Conservation (phyloP, 2,888 invertebrate species). For the Glaucopsyche alexis region DNA sequence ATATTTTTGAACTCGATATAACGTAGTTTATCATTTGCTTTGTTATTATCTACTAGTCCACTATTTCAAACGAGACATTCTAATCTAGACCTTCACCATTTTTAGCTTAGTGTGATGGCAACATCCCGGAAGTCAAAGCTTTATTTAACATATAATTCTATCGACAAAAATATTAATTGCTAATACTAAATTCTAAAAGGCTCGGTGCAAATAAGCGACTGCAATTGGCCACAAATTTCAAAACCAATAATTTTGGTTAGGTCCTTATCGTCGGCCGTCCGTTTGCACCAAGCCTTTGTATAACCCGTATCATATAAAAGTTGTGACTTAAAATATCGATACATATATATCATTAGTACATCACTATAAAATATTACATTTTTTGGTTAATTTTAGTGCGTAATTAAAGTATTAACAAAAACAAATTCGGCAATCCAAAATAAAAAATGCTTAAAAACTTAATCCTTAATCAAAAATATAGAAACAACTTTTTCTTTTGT, state of each 20-base stretch:
- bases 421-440: not conserved
- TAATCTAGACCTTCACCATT: not conserved
- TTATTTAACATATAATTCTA: not conserved
- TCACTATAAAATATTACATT: not conserved
- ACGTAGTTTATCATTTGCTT: not conserved
- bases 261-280: no score
- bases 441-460: not conserved
- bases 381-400: slow-evolving; percentile 5
- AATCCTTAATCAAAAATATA: not conserved
- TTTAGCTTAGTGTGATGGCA: not conserved
- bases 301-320: no score
- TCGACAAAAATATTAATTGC: not conserved
- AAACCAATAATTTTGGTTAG: no score
- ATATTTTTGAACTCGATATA: not conserved
- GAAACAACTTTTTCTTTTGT: not conserved
- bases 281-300: no score
- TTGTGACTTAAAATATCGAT: not conserved
- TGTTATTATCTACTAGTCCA: not conserved
- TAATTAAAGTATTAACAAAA: not conserved
- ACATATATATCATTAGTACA: not conserved
- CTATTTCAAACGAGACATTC: not conserved
- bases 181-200: not conserved
- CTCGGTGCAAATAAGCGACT: not conserved
- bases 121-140: not conserved
- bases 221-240: not conserved